Conservation (phyloP, 2,113 vertebrate genomes). For the Oenanthe melanoleuca region DNA sequence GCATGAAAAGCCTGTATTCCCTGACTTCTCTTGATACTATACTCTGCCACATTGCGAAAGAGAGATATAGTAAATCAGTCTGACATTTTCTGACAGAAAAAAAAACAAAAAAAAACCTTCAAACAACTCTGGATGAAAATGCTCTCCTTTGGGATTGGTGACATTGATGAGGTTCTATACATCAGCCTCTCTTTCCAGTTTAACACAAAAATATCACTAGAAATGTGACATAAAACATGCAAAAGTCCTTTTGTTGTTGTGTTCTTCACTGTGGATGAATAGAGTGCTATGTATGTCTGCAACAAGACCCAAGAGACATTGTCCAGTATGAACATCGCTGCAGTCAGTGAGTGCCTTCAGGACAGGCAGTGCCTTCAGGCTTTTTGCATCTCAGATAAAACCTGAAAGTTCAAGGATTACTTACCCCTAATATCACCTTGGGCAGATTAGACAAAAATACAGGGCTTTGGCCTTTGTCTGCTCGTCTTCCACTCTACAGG, state of each 20-base stretch:
- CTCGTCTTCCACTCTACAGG: background rate
- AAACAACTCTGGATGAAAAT: background rate
- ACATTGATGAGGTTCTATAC: background rate
- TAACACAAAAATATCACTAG: background rate
- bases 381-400: background rate
- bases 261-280: background rate
- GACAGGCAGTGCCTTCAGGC: background rate
- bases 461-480: background rate
- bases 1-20: background rate
- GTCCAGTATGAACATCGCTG: background rate
- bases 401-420: background rate
- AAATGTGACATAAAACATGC: background rate
- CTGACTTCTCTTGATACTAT: background rate
- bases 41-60: background rate
- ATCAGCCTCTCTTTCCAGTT: background rate
- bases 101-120: background rate
- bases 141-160: background rate
- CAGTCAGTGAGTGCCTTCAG: background rate
- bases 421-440: background rate
- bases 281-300: background rate
- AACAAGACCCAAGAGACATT: background rate
- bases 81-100: background rate
- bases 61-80: background rate
- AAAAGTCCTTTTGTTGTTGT: background rate
- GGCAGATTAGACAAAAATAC: background rate